Conservation (phyloP, 2,797 vertebrate species). For the Chaetodon trifasciatus region DNA sequence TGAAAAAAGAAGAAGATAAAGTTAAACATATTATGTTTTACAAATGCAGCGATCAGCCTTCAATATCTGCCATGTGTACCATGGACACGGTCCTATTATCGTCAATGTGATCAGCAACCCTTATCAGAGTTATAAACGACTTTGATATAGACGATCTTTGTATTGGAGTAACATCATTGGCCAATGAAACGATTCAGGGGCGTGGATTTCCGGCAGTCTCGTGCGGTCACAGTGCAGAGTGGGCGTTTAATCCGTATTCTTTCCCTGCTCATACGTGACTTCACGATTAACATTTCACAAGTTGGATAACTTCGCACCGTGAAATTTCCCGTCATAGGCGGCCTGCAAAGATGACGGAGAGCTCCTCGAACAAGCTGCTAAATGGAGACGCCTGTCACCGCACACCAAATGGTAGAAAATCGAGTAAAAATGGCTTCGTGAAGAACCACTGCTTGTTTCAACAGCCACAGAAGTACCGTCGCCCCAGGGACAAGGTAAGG, state of each 20-base stretch:
- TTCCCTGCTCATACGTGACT: constrained; percentile 64
- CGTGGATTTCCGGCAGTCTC: constrained; percentile 67
- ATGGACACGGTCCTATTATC: not conserved
- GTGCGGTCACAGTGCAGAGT: constrained; percentile 60
- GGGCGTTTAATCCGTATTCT: constrained; percentile 69
- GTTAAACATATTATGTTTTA: not conserved
- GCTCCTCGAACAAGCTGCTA: constrained; percentile 79
- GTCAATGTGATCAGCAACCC: not conserved
- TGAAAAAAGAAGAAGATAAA: no score
- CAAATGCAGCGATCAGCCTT: not conserved
- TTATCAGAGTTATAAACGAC: fast-evolving
- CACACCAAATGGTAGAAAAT: constrained; percentile 70
- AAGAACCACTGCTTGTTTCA: constrained; percentile 81
- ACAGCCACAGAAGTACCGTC: constrained; percentile 79
- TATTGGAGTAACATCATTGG: constrained; percentile 26
- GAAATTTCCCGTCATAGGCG: not conserved
- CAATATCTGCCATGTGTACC: no score
- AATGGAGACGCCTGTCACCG: constrained; percentile 80
- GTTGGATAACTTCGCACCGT: constrained; percentile 36
- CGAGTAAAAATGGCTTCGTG: constrained; percentile 83
- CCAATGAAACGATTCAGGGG: constrained; percentile 52
- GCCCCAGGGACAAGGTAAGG: constrained; percentile 84
- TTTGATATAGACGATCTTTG: constrained; percentile 55
- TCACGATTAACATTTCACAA: constrained; percentile 56
- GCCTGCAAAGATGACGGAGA: constrained; percentile 81